Evolutionary conservation across 2,797 vertebrate species (phyloP).

Genomic region (Uromys caudimaculatus): DNA sequence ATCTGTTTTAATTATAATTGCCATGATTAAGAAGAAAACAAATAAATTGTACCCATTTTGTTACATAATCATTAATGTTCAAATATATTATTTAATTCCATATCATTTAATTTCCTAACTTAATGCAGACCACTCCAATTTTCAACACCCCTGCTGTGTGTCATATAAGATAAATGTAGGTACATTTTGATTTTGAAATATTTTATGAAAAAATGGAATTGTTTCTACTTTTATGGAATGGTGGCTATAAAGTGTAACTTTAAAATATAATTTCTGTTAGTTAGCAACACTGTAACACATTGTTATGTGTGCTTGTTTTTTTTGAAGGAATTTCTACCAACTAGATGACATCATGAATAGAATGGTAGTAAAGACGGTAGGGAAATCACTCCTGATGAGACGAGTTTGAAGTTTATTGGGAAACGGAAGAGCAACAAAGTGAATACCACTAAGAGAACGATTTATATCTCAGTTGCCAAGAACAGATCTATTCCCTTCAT

Average conservation of each 20-base stretch:
- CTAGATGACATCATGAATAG: neutral
- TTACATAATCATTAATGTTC: neutral
- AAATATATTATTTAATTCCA: constrained; percentile 8
- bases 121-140: constrained; percentile 18
- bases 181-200: constrained; percentile 37
- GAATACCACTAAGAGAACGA: neutral
- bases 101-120: neutral
- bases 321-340: neutral
- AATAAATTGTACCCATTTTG: neutral
- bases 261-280: neutral
- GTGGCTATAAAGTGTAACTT: neutral
- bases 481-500: neutral
- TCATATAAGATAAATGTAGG: neutral
- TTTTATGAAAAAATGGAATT: neutral
- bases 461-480: constrained; percentile 34
- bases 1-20: neutral
- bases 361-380: neutral
- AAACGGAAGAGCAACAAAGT: neutral
- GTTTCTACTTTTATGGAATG: neutral
- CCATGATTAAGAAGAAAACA: neutral
- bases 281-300: neutral
- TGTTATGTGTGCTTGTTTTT: neutral
- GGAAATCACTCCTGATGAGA: neutral
- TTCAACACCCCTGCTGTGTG: neutral
- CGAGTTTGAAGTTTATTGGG: neutral